Conservation (phyloP, 2,797 vertebrate species). For the Pelobates cultripes region DNA sequence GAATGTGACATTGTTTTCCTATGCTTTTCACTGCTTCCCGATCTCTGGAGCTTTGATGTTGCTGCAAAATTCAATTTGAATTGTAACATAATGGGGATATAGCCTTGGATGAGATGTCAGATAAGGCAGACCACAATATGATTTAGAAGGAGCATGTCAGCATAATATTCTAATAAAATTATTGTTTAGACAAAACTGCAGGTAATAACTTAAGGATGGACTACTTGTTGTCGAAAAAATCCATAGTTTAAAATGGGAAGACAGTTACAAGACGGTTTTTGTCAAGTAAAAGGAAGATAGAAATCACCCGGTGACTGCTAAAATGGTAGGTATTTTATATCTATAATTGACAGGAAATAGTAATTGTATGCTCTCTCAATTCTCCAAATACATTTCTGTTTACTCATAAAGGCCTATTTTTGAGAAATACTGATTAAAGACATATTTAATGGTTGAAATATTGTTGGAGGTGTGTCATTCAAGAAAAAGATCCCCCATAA, state of each 20-base stretch:
- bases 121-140: conserved; percentile 9
- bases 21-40: conserved; percentile 32
- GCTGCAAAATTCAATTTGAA: conserved; percentile 46
- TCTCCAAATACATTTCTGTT: conserved; percentile 9
- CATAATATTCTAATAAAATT: conserved; percentile 40
- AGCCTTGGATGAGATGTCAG: conserved; percentile 32
- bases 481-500: no score
- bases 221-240: conserved; percentile 47
- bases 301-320: conserved; percentile 21
- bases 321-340: conserved; percentile 22
- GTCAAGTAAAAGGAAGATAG: conserved; percentile 37
- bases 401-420: background rate
- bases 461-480: background rate
- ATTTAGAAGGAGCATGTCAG: conserved; percentile 33
- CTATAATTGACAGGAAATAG: conserved; percentile 12
- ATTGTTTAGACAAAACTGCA: conserved; percentile 22
- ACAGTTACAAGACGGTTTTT: conserved; percentile 31
- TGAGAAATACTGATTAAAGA: background rate
- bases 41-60: conserved; percentile 41
- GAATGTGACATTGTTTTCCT: conserved; percentile 39
- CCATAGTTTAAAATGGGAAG: conserved; percentile 48
- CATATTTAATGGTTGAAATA: background rate
- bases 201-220: background rate
- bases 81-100: conserved; percentile 40
- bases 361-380: background rate